phyloP scores from a whole-genome alignment of 2,113 vertebrate genomes.

The Tamias sibiricus region DNA sequence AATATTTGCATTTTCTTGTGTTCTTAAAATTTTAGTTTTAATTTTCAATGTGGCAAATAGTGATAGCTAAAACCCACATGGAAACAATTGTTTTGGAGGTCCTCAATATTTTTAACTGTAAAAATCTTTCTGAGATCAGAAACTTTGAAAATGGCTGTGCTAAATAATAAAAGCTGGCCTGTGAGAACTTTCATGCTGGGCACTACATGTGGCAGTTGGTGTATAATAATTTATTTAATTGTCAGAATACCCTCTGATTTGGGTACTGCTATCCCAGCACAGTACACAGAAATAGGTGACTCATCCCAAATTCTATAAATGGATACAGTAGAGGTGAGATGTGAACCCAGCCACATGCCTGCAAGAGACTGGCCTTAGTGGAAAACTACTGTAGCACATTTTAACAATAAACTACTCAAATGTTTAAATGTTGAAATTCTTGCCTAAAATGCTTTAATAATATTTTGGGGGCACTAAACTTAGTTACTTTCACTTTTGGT shows the following conservation, averaged over 20 bases:
- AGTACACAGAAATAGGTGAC: not conserved
- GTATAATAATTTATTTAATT: not conserved
- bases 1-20: not conserved
- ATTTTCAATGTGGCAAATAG: not conserved
- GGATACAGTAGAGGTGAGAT: not conserved
- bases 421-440: not conserved
- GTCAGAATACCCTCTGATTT: not conserved
- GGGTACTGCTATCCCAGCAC: not conserved
- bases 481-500: conserved; percentile 11
- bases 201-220: not conserved
- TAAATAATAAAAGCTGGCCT: not conserved
- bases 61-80: not conserved
- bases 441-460: not conserved
- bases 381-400: not conserved
- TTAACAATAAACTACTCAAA: not conserved
- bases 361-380: not conserved
- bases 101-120: not conserved
- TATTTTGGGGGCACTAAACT: not conserved
- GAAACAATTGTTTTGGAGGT: not conserved
- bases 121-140: not conserved
- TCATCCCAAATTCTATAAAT: not conserved
- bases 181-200: not conserved
- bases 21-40: not conserved
- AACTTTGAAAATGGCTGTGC: not conserved
- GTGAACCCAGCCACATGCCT: not conserved